These are phyloP conservation scores for Alethe castanea DNA, from an alignment of 2,113 vertebrate genomes.

Conservation along the genomic window DNA sequence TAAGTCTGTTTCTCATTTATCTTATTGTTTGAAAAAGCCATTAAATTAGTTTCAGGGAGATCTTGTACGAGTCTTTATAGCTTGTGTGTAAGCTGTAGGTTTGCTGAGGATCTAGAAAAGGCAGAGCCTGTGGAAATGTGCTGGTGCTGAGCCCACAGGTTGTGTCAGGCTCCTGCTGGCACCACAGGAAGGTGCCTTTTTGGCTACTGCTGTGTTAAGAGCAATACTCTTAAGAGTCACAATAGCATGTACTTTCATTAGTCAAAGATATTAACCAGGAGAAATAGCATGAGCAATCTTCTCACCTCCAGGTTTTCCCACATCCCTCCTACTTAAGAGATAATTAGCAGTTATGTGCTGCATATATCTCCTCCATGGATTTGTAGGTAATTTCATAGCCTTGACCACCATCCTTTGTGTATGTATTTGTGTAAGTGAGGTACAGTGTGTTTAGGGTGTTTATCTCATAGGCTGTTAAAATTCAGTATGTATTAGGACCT, in stretches of 20 bases:
- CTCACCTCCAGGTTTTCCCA: background rate
- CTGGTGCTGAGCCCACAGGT: accelerated
- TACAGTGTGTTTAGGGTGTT: background rate
- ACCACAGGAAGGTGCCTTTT: background rate
- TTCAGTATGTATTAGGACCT: background rate
- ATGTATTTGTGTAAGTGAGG: background rate
- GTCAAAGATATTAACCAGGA: background rate
- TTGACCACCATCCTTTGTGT: background rate
- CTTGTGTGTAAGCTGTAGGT: background rate
- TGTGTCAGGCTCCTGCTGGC: accelerated
- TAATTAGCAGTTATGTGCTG: background rate
- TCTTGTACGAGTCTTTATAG: background rate
- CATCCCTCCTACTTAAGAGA: background rate
- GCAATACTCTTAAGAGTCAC: background rate
- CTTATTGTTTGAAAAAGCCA: background rate
- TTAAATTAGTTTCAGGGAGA: background rate
- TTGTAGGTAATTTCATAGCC: background rate
- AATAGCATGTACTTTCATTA: background rate
- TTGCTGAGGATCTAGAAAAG: background rate
- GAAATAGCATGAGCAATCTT: background rate
- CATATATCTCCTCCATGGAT: background rate
- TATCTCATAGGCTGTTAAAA: background rate
- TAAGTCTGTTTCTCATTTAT: background rate
- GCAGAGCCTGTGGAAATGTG: background rate
- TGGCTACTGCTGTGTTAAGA: background rate